These are phyloP conservation scores for Podarcis raffonei DNA, from an alignment of 2,113 vertebrate genomes.

Conservation along the genomic window DNA sequence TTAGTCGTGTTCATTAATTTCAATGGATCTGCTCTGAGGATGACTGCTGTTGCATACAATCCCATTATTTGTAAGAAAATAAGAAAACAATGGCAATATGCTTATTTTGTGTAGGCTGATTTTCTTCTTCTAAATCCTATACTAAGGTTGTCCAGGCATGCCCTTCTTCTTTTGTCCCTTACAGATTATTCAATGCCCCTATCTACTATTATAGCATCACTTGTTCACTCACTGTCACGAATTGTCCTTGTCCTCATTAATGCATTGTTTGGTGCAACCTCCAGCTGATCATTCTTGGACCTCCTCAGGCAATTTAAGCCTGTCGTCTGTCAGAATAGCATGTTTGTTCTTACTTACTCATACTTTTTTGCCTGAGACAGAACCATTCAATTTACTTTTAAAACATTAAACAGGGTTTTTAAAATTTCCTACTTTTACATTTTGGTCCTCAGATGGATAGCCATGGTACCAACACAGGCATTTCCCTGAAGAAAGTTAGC, in stretches of 20 bases:
- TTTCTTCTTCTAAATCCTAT: neutral
- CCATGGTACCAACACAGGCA: no score
- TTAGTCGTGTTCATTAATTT: no score
- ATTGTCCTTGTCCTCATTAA: conserved; percentile 12
- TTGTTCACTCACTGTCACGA: neutral
- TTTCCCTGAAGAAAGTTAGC: no score
- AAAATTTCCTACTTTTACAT: no score
- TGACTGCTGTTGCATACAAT: no score
- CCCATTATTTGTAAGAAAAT: neutral
- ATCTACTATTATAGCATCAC: neutral
- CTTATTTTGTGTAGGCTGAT: neutral
- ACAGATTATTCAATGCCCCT: neutral
- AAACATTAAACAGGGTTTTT: neutral
- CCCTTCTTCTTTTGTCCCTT: neutral
- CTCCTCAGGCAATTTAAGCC: neutral
- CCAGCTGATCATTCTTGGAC: conserved; percentile 7
- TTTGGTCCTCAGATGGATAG: no score
- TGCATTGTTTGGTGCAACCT: conserved; percentile 16
- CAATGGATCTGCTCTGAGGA: no score
- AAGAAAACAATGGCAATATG: conserved; percentile 9
- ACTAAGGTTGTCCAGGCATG: neutral
- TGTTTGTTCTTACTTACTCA: neutral
- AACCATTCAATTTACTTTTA: neutral
- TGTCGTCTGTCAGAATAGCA: neutral
- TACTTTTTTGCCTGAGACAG: neutral